A percentile compares a stretch with the other conserved stretches of the same genome.
phyloP scores from a whole-genome alignment of 2,797 vertebrate genomes.

The Orientallactaga sibirica region DNA sequence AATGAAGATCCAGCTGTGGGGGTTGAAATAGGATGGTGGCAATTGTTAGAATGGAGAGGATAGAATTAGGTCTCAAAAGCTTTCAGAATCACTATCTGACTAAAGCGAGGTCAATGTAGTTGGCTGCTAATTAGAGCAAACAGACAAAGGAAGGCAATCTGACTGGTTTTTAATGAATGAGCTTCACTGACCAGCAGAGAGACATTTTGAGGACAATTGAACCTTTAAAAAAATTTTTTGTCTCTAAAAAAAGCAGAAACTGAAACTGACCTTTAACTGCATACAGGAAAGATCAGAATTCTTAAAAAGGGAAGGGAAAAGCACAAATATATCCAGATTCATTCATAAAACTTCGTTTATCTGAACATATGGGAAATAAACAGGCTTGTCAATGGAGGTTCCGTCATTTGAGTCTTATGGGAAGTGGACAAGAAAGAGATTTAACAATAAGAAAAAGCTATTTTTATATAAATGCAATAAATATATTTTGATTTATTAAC shows the following conservation, averaged over 20 bases:
- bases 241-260: constrained; percentile 64
- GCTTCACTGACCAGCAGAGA: constrained; percentile 81
- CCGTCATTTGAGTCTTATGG: constrained; percentile 25
- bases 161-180: constrained; percentile 84
- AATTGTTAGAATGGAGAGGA: constrained; percentile 82
- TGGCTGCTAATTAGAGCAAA: constrained; percentile 86
- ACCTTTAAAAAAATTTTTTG: constrained; percentile 59
- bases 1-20: constrained; percentile 80
- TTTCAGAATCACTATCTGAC: constrained; percentile 85
- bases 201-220: constrained; percentile 78
- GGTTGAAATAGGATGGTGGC: constrained; percentile 85
- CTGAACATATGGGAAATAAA: background rate
- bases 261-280: constrained; percentile 72
- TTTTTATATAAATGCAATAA: background rate
- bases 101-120: constrained; percentile 82
- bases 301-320: background rate
- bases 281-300: constrained; percentile 40
- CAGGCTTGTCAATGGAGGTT: background rate
- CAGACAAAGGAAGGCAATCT: constrained; percentile 81
- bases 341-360: background rate
- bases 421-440: background rate
- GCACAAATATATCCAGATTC: background rate
- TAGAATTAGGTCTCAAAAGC: constrained; percentile 84
- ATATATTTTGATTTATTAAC: background rate
- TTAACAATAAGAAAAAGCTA: background rate